Conservation (phyloP, 2,888 invertebrate genomes). For the Philhelius pedissequus region DNA sequence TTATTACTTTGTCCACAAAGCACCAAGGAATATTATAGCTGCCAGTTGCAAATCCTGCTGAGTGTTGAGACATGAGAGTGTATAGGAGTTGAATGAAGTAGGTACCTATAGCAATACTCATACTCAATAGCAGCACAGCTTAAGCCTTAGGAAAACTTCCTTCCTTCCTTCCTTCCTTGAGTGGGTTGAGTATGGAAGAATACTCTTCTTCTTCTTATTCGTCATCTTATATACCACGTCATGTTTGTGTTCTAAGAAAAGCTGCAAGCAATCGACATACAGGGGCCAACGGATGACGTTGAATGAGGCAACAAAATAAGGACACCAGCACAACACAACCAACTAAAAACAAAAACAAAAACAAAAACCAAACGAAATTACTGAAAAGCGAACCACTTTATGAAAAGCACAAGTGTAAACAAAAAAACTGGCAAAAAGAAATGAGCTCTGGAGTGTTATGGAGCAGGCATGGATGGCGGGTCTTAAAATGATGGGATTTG, state of each 20-base stretch:
- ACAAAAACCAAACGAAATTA: conserved; percentile 41
- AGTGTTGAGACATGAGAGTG: conserved; percentile 36
- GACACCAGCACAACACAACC: conserved; percentile 7
- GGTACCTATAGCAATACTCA: no score
- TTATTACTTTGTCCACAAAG: conserved; percentile 59
- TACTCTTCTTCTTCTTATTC: not conserved
- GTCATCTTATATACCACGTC: not conserved
- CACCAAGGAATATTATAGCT: not conserved
- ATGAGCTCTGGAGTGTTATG: not conserved
- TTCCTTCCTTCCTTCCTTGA: conserved; percentile 59
- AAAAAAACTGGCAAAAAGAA: conserved; percentile 40
- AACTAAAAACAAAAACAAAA: not conserved
- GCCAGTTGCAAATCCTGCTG: conserved; percentile 48
- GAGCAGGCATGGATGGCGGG: not conserved
- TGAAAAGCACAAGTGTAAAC: conserved; percentile 65
- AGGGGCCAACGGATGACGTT: conserved; percentile 54
- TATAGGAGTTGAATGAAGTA: not conserved
- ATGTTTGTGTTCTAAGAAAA: conserved; percentile 62
- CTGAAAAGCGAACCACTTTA: conserved; percentile 62
- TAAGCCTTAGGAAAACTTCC: conserved; percentile 62
- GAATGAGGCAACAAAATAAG: conserved; percentile 48
- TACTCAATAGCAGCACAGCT: conserved; percentile 28
- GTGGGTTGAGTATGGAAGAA: not conserved
- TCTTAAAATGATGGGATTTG: conserved; percentile 6
- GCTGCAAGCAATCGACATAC: conserved; percentile 64